Evolutionary conservation across 2,113 vertebrate species (phyloP).

Genomic region (Lophotis ruficrista): DNA sequence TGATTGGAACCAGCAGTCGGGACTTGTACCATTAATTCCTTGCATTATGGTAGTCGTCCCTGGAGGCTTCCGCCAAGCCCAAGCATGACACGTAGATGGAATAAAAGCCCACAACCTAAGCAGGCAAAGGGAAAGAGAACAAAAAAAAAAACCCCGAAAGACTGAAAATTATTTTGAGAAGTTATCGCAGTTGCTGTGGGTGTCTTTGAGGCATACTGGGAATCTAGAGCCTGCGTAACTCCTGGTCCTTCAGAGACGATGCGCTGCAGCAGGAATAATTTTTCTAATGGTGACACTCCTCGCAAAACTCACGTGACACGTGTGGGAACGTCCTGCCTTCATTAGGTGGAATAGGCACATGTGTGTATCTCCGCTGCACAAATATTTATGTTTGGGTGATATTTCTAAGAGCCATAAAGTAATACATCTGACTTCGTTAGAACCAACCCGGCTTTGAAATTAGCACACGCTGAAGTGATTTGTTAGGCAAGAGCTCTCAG

Average conservation of each 20-base stretch:
- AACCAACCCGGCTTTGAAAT: not conserved
- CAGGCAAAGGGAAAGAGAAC: not conserved
- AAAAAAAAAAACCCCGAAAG: not conserved
- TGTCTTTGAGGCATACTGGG: not conserved
- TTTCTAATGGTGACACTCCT: not conserved
- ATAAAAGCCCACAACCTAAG: not conserved
- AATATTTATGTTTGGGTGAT: not conserved
- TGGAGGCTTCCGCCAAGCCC: not conserved
- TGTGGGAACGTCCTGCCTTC: not conserved
- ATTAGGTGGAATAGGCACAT: not conserved
- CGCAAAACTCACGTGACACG: not conserved
- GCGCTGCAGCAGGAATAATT: not conserved
- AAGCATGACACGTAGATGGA: not conserved
- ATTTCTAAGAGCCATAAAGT: not conserved
- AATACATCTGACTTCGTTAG: not conserved
- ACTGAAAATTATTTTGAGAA: not conserved
- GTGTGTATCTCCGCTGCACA: not conserved
- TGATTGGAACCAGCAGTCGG: constrained; percentile 30
- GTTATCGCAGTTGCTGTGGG: not conserved
- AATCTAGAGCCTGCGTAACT: not conserved
- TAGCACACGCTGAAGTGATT: not conserved
- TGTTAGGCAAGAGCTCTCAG: not conserved
- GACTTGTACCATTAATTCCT: constrained; percentile 29
- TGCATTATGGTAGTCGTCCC: not conserved
- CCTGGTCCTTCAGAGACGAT: not conserved